These are phyloP conservation scores for Catharus bicknelli DNA, from an alignment of 2,113 vertebrate species.

Conservation along the genomic window DNA sequence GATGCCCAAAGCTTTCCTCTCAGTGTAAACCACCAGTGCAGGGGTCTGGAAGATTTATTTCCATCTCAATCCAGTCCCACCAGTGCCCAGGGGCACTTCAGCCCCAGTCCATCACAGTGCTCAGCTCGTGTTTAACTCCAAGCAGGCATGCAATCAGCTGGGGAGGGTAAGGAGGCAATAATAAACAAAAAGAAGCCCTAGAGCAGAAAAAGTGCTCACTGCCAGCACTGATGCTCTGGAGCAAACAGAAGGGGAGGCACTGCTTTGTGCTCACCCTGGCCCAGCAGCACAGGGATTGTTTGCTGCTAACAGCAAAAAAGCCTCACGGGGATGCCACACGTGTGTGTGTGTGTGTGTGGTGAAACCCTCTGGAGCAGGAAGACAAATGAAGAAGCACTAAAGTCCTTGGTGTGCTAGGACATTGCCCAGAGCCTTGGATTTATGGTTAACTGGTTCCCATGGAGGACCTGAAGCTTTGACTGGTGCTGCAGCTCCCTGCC, in stretches of 20 bases:
- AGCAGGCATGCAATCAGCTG: background rate
- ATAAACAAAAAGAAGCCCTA: background rate
- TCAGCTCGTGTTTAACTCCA: background rate
- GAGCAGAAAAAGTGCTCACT: background rate
- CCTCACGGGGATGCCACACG: background rate
- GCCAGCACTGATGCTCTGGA: background rate
- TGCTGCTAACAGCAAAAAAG: background rate
- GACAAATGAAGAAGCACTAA: background rate
- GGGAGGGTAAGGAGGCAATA: background rate
- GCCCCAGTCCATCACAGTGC: background rate
- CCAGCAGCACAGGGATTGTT: background rate
- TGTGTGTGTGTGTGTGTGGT: background rate
- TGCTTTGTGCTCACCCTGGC: background rate
- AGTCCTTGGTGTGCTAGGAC: background rate
- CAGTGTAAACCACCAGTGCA: accelerated
- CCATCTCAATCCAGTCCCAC: conserved; percentile 2
- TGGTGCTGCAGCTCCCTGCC: background rate
- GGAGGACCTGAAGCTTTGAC: background rate
- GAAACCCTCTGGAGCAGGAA: background rate
- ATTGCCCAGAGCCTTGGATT: background rate
- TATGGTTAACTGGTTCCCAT: background rate
- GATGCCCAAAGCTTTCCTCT: background rate
- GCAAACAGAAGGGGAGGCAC: background rate
- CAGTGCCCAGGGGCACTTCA: background rate
- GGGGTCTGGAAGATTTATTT: background rate